Percentiles rank a stretch among this genome's conserved stretches.
These are phyloP conservation scores for Hycleus phaleratus DNA, from an alignment of 1,140 invertebrate genomes.

Conservation along the genomic window DNA sequence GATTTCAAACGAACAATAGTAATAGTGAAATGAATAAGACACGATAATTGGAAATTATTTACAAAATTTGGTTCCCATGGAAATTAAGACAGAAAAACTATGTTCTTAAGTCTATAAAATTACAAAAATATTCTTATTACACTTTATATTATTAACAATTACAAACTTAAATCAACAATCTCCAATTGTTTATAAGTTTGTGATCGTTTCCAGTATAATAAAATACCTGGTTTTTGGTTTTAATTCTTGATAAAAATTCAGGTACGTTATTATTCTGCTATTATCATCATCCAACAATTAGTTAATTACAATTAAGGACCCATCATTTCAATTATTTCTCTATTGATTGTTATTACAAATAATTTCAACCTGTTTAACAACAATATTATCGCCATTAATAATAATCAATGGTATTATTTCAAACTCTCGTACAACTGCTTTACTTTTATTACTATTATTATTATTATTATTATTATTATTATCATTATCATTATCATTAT, in stretches of 20 bases:
- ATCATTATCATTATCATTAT: no score
- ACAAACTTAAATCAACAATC: not conserved
- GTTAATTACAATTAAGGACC: not conserved
- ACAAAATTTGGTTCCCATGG: no score
- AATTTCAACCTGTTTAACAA: constrained; percentile 19
- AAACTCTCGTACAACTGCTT: constrained; percentile 27
- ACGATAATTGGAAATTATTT: no score
- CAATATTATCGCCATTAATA: constrained; percentile 18
- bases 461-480: no score
- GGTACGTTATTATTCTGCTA: not conserved
- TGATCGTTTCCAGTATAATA: no score
- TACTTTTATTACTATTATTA: not conserved
- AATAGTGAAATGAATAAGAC: no score
- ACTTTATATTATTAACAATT: not conserved
- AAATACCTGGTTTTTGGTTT: no score
- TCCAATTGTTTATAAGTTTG: no score
- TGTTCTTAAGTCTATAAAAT: not conserved
- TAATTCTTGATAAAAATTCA: not conserved
- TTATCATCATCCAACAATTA: not conserved
- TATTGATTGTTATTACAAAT: constrained; percentile 6
- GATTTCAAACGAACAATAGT: no score
- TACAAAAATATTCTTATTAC: constrained; percentile 11
- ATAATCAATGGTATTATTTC: constrained; percentile 25
- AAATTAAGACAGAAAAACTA: no score
- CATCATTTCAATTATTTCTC: constrained; percentile 7